Base-by-base conservation (phyloP, 2,113 vertebrate genomes). In the Buteo buteo region DNA sequence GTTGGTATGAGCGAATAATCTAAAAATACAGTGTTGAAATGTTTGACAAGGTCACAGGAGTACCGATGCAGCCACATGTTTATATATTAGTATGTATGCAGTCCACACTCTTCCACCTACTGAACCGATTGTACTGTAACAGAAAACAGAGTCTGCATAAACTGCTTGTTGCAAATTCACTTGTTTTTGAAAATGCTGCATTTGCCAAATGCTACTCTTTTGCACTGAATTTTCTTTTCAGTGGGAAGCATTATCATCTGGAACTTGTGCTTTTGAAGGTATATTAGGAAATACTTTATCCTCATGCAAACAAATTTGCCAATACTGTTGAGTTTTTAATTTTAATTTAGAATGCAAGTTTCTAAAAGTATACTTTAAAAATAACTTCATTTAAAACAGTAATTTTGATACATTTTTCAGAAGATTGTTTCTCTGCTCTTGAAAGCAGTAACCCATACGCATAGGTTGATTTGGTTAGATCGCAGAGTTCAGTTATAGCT, bases 21-120 rank as follows among this genome's bases (percentile, higher is more conserved):
- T 96, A 96, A 97, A 95, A 95, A 95, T 94, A 95, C 11, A 58
- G 29, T 32, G 49, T 32, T 90, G 87, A 86, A 96, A 95, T 82
- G 29, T 76, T 71, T 90, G 93, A 69, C 94, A 84, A 80, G 71
- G 89, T 91, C 82, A 70, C 2, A 87, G 70, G 81, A 96, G 78
- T 45, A 47, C 42, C 6, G 2, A 38, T 92, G 61, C 77, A 85
- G 88, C 89, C 54, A 79, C n/a, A 5, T 87, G 77, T 77, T 87
- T 70, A 31, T 89, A 2, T 72, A 58, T 85, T 45, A 49, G n/a
- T 47, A 12, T 72, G 32, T 73, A n/a, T 90, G 84, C 42, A 93
- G 66, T 80, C 57, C 84, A 50, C 71, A 10, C 55, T 82, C 65
- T 24, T 79, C 90, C 28, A 85, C 73, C 87, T 85, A 26, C 12